Percentiles rank a stretch among this genome's conserved stretches.
Evolutionary conservation across 92 coral and sea anemone genomes (phyloP).

Genomic region (Parazoanthus atlanticus): DNA sequence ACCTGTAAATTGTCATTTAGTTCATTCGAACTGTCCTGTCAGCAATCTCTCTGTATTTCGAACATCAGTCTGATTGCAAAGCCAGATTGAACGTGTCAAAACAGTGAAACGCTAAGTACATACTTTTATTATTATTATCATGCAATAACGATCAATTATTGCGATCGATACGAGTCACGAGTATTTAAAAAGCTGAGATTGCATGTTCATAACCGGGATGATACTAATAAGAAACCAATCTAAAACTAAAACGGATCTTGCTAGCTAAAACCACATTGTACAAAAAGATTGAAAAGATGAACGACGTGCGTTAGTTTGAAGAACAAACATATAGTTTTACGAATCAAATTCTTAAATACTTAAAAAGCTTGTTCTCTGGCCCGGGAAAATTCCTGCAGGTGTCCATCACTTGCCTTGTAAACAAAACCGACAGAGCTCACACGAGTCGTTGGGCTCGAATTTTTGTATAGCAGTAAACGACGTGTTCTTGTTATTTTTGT

Average conservation of each 20-base stretch:
- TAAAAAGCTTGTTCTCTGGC: slow-evolving; percentile 31
- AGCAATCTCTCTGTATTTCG: no score
- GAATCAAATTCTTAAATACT: slow-evolving; percentile 2
- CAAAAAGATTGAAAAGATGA: neutral
- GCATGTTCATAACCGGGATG: neutral
- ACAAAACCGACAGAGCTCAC: slow-evolving; percentile 24
- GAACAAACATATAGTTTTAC: neutral
- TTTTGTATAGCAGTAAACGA: neutral
- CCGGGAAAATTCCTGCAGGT: slow-evolving; percentile 39
- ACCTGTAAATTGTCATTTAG: no score
- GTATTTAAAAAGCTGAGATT: neutral
- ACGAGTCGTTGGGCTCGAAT: slow-evolving; percentile 25
- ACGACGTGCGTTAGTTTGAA: neutral
- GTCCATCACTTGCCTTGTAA: neutral
- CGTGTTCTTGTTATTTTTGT: neutral
- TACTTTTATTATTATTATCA: no score
- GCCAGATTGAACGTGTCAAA: neutral
- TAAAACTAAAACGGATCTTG: slow-evolving; percentile 15
- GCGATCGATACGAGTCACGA: neutral
- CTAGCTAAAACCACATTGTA: neutral
- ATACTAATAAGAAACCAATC: neutral
- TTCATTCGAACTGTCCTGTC: no score
- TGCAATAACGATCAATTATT: neutral
- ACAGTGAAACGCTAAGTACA: neutral
- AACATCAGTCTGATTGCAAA: no score